Base-by-base conservation (phyloP, 2,113 vertebrate genomes). In the Nycticryphes semicollaris region DNA sequence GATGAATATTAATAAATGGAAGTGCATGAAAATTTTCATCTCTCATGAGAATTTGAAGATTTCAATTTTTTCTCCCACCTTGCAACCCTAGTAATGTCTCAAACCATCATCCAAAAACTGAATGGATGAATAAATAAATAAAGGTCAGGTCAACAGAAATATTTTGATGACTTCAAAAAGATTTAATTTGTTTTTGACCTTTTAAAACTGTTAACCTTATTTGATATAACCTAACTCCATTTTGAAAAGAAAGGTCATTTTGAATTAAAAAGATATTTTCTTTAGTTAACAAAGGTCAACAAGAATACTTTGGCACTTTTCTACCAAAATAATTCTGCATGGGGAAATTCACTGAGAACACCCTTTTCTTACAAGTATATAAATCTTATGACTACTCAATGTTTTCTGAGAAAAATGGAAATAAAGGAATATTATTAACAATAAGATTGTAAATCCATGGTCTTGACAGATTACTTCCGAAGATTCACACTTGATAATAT, bases 231-330 rank as follows among this genome's bases (percentile, higher is more conserved):
- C 50, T 41, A 92, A 70, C 57, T 90, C 15, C 33, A 66, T 74
- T 92, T 76, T 86, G 35, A 83, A 76, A 86, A 80, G 62, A 92
- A 95, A 92, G 75, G 76, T 86, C 13, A 84, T 48, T 84, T 50
- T 56, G 43, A 92, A 94, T 69, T 64, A 80, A 87, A 89, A 94
- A 68, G 66, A 82, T 5, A 50, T 90, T 37, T 87, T 83, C 88
- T 83, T 87, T 39, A 75, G 57, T 45, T 87, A 83, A 66, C 54
- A 93, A 94, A 96, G 78, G 87, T 94, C 74, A 94, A 79, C 28
- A 78, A 28, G 82, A 94, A 53, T 23, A 54, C 66, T 93, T 94
- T 76, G 77, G 13, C 81, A 74, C 50, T 70, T 70, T 69, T 47
- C 24, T 17, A 83, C 45, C 28, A 48, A 83, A 60, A 69, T 64